A percentile compares a stretch with the other conserved stretches of the same genome.
phyloP scores from a whole-genome alignment of 2,113 vertebrate genomes.

The Hemiscyllium ocellatum region DNA sequence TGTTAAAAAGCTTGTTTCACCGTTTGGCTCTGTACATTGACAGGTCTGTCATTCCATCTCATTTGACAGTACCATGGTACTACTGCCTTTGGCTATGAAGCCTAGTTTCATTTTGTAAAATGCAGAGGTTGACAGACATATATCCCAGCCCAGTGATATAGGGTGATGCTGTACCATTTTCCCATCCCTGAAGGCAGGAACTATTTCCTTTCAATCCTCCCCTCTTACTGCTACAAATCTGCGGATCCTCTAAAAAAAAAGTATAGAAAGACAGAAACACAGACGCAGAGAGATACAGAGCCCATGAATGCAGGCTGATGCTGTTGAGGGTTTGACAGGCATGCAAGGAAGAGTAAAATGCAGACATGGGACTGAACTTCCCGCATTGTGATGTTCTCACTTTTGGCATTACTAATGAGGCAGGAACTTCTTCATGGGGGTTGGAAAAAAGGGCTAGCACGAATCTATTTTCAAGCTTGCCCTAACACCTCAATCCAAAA shows the following conservation, averaged over 20 bases:
- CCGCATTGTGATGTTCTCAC: neutral
- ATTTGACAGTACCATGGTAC: neutral
- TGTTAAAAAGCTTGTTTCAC: neutral
- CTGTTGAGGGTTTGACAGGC: neutral
- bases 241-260: neutral
- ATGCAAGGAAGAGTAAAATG: neutral
- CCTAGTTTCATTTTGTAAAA: neutral
- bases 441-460: slow-evolving; percentile 42
- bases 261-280: neutral
- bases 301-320: neutral
- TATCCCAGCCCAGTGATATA: neutral
- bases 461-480: neutral
- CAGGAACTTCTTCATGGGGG: neutral
- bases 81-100: neutral
- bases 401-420: neutral
- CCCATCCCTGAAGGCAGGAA: neutral
- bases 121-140: neutral
- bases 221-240: neutral
- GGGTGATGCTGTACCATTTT: neutral
- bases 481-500: neutral
- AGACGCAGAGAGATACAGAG: neutral
- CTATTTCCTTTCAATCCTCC: neutral
- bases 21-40: neutral
- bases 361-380: neutral
- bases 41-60: too few species aligned